A percentile compares a stretch with the other conserved stretches of the same genome.
These are phyloP conservation scores for Aelia acuminata DNA, from an alignment of 2,888 invertebrate genomes.

Conservation along the genomic window DNA sequence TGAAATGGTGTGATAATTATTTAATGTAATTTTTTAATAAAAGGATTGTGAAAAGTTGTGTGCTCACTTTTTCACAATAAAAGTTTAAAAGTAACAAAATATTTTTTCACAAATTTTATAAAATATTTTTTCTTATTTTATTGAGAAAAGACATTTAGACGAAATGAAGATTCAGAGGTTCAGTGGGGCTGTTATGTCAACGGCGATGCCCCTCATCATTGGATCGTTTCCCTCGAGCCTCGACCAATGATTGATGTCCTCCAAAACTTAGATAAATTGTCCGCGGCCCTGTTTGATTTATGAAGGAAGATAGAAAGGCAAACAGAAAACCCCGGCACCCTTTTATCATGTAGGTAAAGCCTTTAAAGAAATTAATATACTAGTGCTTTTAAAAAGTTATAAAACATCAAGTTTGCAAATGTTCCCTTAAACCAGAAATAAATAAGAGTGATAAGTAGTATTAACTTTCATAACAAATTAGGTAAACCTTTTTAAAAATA, in stretches of 20 bases:
- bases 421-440: background rate
- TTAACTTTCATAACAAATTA: too few species aligned
- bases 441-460: too few species aligned
- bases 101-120: too few species aligned
- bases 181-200: background rate
- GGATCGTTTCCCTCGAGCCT: background rate
- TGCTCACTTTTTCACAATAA: too few species aligned
- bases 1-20: too few species aligned
- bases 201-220: background rate
- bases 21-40: too few species aligned
- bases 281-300: background rate
- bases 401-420: background rate
- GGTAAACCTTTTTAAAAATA: too few species aligned
- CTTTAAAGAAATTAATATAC: background rate
- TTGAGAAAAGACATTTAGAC: background rate
- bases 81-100: too few species aligned
- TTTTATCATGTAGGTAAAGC: background rate
- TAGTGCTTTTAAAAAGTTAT: background rate
- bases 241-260: conserved; percentile 8
- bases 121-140: too few species aligned
- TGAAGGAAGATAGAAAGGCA: background rate
- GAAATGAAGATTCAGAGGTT: background rate
- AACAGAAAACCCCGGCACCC: background rate
- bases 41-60: too few species aligned
- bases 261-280: conserved; percentile 32